Percentiles rank a stretch among this genome's conserved stretches.
phyloP scores from a whole-genome alignment of 2,797 vertebrate species.

The Sylvilagus floridanus region DNA sequence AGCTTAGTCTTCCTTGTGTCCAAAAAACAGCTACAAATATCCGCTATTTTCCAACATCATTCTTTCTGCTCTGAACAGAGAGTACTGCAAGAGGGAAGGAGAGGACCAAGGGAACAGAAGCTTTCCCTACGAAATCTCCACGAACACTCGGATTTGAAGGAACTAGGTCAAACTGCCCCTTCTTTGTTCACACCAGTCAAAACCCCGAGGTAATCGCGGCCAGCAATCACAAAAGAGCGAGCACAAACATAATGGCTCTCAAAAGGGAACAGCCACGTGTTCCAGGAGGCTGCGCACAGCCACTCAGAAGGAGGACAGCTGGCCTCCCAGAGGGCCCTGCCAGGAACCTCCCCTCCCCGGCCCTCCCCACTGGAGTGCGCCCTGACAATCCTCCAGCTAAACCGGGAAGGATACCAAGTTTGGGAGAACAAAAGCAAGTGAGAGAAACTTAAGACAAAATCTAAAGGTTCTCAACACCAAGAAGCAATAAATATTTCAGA shows the following conservation, averaged over 20 bases:
- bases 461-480: background rate
- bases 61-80: background rate
- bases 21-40: background rate
- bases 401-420: background rate
- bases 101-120: background rate
- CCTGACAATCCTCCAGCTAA: background rate
- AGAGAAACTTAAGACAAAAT: slow-evolving; percentile 42
- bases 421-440: slow-evolving; percentile 22
- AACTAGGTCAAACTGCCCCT: slow-evolving; percentile 61
- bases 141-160: slow-evolving; percentile 50
- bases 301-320: background rate
- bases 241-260: background rate
- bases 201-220: background rate
- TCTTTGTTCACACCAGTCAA: slow-evolving; percentile 26
- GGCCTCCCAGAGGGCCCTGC: background rate
- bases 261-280: background rate
- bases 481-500: too few species aligned
- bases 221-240: background rate
- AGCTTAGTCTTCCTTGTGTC: background rate
- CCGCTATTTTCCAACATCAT: background rate
- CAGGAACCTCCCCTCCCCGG: background rate
- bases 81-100: slow-evolving; percentile 7
- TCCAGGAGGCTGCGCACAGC: background rate
- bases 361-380: background rate
- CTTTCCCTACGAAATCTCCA: slow-evolving; percentile 35